Conservation (phyloP, 2,888 invertebrate species). For the Torymus tubicola region DNA sequence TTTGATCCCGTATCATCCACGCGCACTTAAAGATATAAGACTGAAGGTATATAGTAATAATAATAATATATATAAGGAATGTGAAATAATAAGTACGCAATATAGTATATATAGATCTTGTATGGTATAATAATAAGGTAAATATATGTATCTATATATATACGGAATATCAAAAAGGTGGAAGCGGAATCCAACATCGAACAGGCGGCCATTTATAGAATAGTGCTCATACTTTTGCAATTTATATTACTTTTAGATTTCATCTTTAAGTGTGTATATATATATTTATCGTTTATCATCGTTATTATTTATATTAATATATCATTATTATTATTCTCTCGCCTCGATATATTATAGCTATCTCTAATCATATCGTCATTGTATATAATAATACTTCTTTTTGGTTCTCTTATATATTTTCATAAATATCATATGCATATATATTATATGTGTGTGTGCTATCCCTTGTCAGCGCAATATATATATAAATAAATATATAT, state of each 20-base stretch:
- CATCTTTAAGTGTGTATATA: too few species aligned
- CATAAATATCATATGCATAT: neutral
- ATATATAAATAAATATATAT: slow-evolving; percentile 4
- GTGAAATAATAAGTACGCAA: slow-evolving; percentile 31
- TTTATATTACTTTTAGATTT: too few species aligned
- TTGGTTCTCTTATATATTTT: slow-evolving; percentile 22
- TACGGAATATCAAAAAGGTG: slow-evolving; percentile 60
- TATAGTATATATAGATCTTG: neutral
- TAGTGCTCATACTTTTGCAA: slow-evolving; percentile 28
- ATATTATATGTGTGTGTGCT: neutral
- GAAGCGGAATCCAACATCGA: slow-evolving; percentile 69
- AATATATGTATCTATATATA: slow-evolving; percentile 20
- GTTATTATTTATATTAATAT: slow-evolving; percentile 21
- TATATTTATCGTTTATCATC: slow-evolving; percentile 34
- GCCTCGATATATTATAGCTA: neutral
- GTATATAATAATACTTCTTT: slow-evolving; percentile 20
- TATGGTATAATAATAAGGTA: slow-evolving; percentile 1
- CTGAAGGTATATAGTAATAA: slow-evolving; percentile 45
- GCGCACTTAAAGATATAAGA: neutral
- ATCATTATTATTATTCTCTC: neutral
- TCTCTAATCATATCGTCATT: slow-evolving; percentile 10
- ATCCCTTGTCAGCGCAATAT: neutral
- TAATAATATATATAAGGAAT: slow-evolving; percentile 59
- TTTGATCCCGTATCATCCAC: slow-evolving; percentile 18
- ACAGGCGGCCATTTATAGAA: slow-evolving; percentile 62